Percentiles rank a stretch among this genome's conserved stretches.
These are phyloP conservation scores for Mastomys natalensis DNA, from an alignment of 2,113 vertebrate genomes.

Conservation along the genomic window DNA sequence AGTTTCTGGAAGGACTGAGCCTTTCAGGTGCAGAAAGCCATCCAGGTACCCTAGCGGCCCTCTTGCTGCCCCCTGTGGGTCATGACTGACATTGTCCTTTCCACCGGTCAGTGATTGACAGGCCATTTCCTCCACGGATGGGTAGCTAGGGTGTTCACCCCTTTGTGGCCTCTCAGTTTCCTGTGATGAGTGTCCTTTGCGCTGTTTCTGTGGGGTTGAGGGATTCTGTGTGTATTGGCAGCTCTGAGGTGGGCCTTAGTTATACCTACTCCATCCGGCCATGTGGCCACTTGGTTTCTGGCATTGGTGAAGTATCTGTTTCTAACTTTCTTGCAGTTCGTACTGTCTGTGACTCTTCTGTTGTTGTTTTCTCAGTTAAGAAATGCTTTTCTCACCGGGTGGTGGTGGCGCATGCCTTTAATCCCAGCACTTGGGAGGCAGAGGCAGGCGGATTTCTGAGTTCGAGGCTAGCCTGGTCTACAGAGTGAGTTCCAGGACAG, in stretches of 20 bases:
- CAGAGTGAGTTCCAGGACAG: too few relatives aligned
- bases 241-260: neutral
- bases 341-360: neutral
- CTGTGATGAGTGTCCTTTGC: neutral
- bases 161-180: rapidly evolving
- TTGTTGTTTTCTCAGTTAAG: neutral
- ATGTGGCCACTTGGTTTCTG: rapidly evolving
- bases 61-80: neutral
- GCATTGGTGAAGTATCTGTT: neutral
- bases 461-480: too few relatives aligned
- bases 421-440: too few relatives aligned
- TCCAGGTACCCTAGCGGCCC: neutral
- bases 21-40: neutral
- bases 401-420: too few relatives aligned
- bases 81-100: neutral
- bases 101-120: neutral
- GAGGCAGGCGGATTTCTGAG: too few relatives aligned
- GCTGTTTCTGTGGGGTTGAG: neutral
- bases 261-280: neutral
- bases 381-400: neutral
- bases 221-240: neutral
- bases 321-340: neutral
- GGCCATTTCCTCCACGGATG: rapidly evolving
- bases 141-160: neutral
- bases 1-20: neutral